A percentile compares a stretch with the other conserved stretches of the same genome.
These are phyloP conservation scores for Macrosoma leucophasiata DNA, from an alignment of 2,888 invertebrate genomes.

Conservation along the genomic window DNA sequence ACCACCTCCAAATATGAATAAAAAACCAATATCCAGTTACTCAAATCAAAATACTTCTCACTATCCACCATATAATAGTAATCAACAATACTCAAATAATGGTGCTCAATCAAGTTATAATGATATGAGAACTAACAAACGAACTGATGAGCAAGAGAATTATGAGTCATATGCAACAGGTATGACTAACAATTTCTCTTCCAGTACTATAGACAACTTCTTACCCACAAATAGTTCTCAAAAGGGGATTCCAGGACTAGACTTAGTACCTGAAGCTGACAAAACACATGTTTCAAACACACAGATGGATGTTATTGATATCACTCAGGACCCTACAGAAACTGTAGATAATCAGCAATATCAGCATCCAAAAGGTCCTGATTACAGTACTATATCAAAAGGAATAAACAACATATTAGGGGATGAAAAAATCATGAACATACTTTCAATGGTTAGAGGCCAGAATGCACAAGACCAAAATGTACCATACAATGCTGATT, in stretches of 20 bases:
- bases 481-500: constrained; percentile 11
- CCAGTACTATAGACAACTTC: constrained; percentile 31
- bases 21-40: constrained; percentile 19
- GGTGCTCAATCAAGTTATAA: constrained; percentile 36
- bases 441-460: constrained; percentile 65
- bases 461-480: constrained; percentile 24
- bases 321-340: constrained; percentile 37
- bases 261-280: constrained; percentile 75
- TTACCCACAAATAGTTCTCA: constrained; percentile 41
- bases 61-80: constrained; percentile 25
- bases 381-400: constrained; percentile 77
- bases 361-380: constrained; percentile 38
- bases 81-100: constrained; percentile 32
- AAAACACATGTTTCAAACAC: constrained; percentile 20
- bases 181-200: constrained; percentile 25
- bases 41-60: constrained; percentile 23
- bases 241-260: constrained; percentile 83
- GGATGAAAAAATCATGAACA: constrained; percentile 78
- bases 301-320: constrained; percentile 50
- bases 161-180: constrained; percentile 40
- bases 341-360: constrained; percentile 19
- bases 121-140: constrained; percentile 31
- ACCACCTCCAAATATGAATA: constrained; percentile 31
- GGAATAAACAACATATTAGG: constrained; percentile 78
- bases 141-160: constrained; percentile 38